Evolutionary conservation across 2,113 vertebrate species (phyloP).

Genomic region (Candoia aspera): DNA sequence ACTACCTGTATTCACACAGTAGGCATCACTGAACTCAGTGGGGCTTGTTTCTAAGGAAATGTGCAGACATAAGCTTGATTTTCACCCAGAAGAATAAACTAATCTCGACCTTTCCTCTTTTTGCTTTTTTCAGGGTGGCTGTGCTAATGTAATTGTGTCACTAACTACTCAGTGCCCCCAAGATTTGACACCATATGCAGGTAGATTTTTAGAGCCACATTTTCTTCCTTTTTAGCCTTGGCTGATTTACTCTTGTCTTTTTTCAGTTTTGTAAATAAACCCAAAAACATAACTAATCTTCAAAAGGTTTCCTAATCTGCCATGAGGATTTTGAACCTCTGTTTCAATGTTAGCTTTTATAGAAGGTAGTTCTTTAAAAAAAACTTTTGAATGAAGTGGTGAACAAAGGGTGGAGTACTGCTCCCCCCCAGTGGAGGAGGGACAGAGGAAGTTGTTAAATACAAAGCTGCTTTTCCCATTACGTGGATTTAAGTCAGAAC

Average conservation of each 20-base stretch:
- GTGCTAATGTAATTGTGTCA: constrained; percentile 94
- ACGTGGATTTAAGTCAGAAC: neutral
- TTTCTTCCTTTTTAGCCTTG: neutral
- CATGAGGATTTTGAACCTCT: neutral
- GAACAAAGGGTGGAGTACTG: neutral
- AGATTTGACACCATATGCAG: constrained; percentile 92
- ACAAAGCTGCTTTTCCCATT: neutral
- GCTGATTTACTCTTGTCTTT: neutral
- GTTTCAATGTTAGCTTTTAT: neutral
- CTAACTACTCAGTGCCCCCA: constrained; percentile 96
- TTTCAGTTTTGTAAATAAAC: neutral
- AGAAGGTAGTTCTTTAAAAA: neutral
- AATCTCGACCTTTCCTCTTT: neutral
- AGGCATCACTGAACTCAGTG: neutral
- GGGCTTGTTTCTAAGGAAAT: neutral
- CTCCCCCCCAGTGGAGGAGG: neutral
- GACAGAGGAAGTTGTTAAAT: neutral
- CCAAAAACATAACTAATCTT: neutral
- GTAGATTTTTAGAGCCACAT: constrained; percentile 64
- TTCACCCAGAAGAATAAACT: neutral
- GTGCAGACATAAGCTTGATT: neutral
- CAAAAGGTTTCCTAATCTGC: neutral
- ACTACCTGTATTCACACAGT: neutral
- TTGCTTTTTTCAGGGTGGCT: constrained; percentile 84
- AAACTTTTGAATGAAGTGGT: neutral